Evolutionary conservation across 1,140 invertebrate genomes (phyloP).

Genomic region (Anadara kagoshimensis): DNA sequence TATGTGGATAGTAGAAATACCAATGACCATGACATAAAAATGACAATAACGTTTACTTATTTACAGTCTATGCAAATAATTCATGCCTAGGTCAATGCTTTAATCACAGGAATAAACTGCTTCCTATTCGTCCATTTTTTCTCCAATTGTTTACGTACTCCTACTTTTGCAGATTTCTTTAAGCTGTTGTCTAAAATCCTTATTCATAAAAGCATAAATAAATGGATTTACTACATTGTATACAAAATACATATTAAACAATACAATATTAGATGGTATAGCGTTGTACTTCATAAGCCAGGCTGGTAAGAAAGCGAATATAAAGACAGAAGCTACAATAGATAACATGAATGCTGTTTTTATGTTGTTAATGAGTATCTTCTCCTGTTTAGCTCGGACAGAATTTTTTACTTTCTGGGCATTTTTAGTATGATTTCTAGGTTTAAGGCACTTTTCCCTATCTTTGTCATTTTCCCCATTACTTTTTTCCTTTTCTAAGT

Average conservation of each 20-base stretch:
- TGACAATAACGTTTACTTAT: too few relatives aligned
- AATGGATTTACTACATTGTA: slow-evolving; percentile 68
- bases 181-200: slow-evolving; percentile 62
- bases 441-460: neutral
- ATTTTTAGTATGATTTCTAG: neutral
- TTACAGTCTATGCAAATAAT: too few relatives aligned
- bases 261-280: slow-evolving; percentile 48
- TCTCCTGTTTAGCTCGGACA: slow-evolving; percentile 45
- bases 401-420: neutral
- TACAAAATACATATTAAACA: slow-evolving; percentile 67
- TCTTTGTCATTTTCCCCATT: slow-evolving; percentile 19
- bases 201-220: slow-evolving; percentile 71
- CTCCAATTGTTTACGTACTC: too few relatives aligned
- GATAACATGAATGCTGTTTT: slow-evolving; percentile 68
- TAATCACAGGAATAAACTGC: too few relatives aligned
- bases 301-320: slow-evolving; percentile 64
- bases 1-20: too few relatives aligned
- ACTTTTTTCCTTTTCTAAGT: slow-evolving; percentile 23
- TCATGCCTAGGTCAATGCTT: too few relatives aligned
- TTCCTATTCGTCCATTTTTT: too few relatives aligned
- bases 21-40: too few relatives aligned
- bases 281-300: slow-evolving; percentile 58
- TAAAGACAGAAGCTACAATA: slow-evolving; percentile 66
- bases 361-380: slow-evolving; percentile 60
- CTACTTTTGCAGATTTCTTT: slow-evolving; percentile 38